phyloP scores from a whole-genome alignment of 2,113 vertebrate species.

The Oryzias javanicus region DNA sequence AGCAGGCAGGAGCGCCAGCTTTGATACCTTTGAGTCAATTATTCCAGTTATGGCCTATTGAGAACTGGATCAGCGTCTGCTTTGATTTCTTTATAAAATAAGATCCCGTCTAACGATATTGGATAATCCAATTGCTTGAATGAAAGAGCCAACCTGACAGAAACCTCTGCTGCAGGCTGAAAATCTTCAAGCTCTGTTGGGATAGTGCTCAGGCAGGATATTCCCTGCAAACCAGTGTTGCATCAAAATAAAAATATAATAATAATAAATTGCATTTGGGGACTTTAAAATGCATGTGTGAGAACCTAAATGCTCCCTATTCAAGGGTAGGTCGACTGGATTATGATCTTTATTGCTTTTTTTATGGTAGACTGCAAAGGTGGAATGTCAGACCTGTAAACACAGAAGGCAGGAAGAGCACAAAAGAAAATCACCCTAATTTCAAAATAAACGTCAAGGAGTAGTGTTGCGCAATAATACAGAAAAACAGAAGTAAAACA shows the following conservation, averaged over 20 bases:
- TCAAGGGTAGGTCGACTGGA: conserved; percentile 34
- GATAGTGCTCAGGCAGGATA: too few relatives aligned
- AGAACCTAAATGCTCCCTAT: conserved; percentile 28
- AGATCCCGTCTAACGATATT: conserved; percentile 21
- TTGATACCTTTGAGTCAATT: background rate
- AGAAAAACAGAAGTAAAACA: background rate
- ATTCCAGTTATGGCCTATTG: conserved; percentile 22
- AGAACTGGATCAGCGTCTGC: conserved; percentile 1
- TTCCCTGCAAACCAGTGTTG: too few relatives aligned
- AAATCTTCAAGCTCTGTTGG: background rate
- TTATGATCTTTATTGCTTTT: conserved; percentile 62
- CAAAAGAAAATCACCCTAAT: conserved; percentile 21
- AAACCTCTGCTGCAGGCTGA: conserved; percentile 23
- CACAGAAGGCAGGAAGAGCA: conserved; percentile 40
- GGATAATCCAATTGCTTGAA: conserved; percentile 39
- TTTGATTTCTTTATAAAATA: conserved; percentile 3
- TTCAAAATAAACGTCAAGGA: conserved; percentile 38
- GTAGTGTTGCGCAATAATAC: conserved; percentile 47
- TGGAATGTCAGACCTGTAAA: conserved; percentile 67
- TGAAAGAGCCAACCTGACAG: background rate
- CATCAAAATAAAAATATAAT: background rate
- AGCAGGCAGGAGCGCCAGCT: background rate
- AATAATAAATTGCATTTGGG: background rate
- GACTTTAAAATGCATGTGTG: conserved; percentile 7
- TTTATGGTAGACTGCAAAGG: conserved; percentile 61